Base-by-base conservation (phyloP, 2,113 vertebrate genomes). In the Cygnus buccinator region DNA sequence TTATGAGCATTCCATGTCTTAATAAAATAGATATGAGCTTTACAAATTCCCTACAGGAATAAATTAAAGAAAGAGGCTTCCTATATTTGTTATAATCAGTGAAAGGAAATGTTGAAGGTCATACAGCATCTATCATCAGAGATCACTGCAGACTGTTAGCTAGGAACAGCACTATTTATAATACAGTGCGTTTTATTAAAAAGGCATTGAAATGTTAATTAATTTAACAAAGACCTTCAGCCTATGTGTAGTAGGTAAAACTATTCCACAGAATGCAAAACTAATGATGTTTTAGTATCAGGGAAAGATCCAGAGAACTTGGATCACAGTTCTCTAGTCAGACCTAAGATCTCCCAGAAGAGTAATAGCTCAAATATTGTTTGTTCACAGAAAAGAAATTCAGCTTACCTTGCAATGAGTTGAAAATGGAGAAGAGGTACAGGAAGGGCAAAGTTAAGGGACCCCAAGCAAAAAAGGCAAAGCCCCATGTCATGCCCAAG, bases 401-500 rank as follows among this genome's bases (percentile, higher is more conserved):
- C 50, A n/a, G 50, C 97, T 96, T 96, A 99, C 99, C 99, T 98
- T 99, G 99, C 89, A 99, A 96, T 1, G 99, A 99, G 97, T 99
- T 99, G 97, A 99, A 99, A 98, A 99, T 99, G 96, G 98, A 97
- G 95, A 99, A 99, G 55, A 99, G 99, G 97, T 99, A 99, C 93
- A 98, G 97, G 96, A 99, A 99, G 76, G 98, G 92, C 61, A 99
- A 95, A 84, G 97, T 98, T 84, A 99, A 97, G 5, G 99, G 98
- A 13, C 99, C 99, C 99, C 99, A 99, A 90, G 99, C 98, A 55
- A 99, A 99, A 97, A 99, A 99, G 35, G 99, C 99, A 94, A 99
- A 99, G 74, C 99, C 99, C 99, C 99, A 99, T 0, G 99, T 99
- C 99, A 99, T 99, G 65, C 99, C 99, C 37, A 99, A 96, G 46